Base-by-base conservation (phyloP, 2,113 vertebrate species). In the Prinia subflava region DNA sequence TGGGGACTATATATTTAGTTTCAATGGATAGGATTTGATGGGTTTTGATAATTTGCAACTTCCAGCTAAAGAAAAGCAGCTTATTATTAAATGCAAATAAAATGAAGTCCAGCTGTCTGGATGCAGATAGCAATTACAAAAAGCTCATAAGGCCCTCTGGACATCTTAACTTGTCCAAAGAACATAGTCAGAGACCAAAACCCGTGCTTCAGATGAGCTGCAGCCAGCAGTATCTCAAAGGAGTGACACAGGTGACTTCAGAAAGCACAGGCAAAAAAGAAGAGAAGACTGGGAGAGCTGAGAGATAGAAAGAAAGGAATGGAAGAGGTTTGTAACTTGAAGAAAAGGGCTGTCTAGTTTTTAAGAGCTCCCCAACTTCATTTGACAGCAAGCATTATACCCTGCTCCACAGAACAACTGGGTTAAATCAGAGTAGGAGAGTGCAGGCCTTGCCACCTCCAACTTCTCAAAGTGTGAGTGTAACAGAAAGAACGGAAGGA, bases 61-160 rank as follows among this genome's bases (percentile, higher is more conserved):
- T 97, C 95, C 83, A 97, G 94, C 94, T 90, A 96, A 96, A 94
- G 95, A 97, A 98, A 97, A 97, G 87, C 25, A 85, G 95, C 95
- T 97, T 98, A 97, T 98, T 98, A 98, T 96, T 96, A 97, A 97
- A 97, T 96, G 94, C 95, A 98, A 98, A 97, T 97, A 97, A 96
- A 97, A 96, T 87, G 85, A 97, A 97, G 92, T 97, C 96, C 67
- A 33, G 90, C 96, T 98, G 96, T 93, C 86, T 96, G 95, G 89
- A 92, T 97, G 63, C 90, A 98, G 97, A 98, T 55, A 96, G 95
- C 98, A 98, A 97, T 97, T 97, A 96, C 79, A 96, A 82, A 98
- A 97, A 97, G 77, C 91, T 82, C 77, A 93, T 59, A 81, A 98
- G 93, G 94, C 91, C 94, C 93, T 97, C 90, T 91, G 81, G 88